Evolutionary conservation across 2,113 vertebrate species (phyloP), one percentile per base, ranked within the genome.

Genomic region (Ceuthmochares aereus): DNA sequence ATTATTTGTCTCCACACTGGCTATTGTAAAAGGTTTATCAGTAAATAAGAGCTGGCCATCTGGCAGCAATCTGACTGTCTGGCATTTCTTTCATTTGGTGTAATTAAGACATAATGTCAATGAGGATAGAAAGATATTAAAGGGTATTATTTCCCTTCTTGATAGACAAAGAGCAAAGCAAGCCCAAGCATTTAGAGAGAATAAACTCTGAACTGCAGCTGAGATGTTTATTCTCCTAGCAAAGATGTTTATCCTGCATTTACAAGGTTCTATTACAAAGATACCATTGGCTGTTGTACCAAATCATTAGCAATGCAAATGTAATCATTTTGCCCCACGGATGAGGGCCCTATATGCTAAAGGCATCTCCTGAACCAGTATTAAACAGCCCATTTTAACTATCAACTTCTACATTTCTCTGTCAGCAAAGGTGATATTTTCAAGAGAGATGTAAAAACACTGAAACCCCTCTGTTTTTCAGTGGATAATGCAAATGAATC

Each of bases 51-150:
- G 93, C 92, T 93, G 92, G 96, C 97, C 98, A 98, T 98, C 97
- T 98, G 98, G 97, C 96, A 97, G 95, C 96, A 96, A 97, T 97
- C 96, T 96, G 97, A 97, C 84, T 97, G 87, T 94, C 91, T 96
- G 95, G 91, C 97, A 95, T 97, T 97, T 98, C 92, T 98, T 96
- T 97, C 93, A 80, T 95, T 97, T 96, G 51, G 73, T 96, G 52
- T 98, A 98, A 98, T 98, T 97, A 98, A 98, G 97, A 97, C 97
- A 88, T 98, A 98, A 98, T 95, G 97, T 97, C 96, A 96, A 92
- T 93, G 93, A 97, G 96, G 88, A 97, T 93, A 96, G 97, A 98
- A 97, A 97, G 94, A 97, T 97, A 98, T 98, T 98, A 97, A 93
- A 94, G 95, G 96, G 97, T 97, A 97, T 98, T 98, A 97, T 98